A percentile compares a stretch with the other conserved stretches of the same genome.
These are phyloP conservation scores for Scatophagus argus DNA, from an alignment of 2,113 vertebrate species.

Conservation along the genomic window DNA sequence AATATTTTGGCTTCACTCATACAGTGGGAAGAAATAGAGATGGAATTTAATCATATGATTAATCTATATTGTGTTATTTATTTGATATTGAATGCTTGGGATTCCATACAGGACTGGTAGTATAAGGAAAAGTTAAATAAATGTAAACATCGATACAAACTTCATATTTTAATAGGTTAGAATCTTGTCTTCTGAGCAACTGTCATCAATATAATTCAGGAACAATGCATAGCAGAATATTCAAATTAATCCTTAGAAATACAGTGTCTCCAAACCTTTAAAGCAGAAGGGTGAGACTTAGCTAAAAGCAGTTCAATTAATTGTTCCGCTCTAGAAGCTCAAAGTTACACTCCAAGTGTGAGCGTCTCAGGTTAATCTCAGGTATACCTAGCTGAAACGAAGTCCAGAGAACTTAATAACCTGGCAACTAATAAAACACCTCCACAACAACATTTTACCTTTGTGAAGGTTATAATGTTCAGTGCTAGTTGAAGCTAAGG, in stretches of 20 bases:
- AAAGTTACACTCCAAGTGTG: neutral
- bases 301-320: neutral
- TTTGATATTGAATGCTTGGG: neutral
- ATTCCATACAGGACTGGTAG: neutral
- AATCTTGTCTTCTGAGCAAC: neutral
- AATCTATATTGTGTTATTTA: neutral
- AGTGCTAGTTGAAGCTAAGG: rapidly evolving
- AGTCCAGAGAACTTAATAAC: neutral
- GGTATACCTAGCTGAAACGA: neutral
- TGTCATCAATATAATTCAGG: neutral
- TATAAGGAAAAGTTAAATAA: neutral
- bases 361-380: neutral
- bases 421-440: neutral
- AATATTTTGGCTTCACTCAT: too few species aligned
- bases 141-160: too few species aligned
- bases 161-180: too few species aligned
- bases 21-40: too few species aligned
- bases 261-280: neutral
- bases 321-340: neutral
- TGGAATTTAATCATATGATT: neutral
- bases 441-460: neutral
- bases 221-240: neutral
- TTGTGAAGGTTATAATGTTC: neutral
- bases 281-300: neutral
- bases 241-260: neutral